Conservation (phyloP, 2,888 invertebrate genomes). For the Plebejus melissa region DNA sequence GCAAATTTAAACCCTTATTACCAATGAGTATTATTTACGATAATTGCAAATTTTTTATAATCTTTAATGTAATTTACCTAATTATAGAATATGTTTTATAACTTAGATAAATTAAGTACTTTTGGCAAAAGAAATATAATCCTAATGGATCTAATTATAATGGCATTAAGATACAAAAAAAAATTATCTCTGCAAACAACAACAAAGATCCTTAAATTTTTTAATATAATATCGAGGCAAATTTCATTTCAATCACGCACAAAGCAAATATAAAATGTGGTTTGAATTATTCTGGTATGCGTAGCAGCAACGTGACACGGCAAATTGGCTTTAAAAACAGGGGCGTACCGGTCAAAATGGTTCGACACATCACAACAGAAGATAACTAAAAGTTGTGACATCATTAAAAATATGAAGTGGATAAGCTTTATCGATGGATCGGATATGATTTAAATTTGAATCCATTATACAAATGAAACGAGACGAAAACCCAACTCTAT, state of each 20-base stretch:
- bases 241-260: constrained; percentile 8
- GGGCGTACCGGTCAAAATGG: background rate
- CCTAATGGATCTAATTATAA: no score
- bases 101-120: no score
- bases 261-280: constrained; percentile 17
- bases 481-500: constrained; percentile 34
- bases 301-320: background rate
- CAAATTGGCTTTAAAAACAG: background rate
- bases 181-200: background rate
- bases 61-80: no score
- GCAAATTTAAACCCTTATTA: background rate
- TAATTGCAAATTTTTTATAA: background rate
- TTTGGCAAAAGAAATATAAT: no score
- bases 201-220: background rate
- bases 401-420: constrained; percentile 30
- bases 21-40: background rate
- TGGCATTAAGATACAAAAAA: background rate
- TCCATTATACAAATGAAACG: constrained; percentile 44
- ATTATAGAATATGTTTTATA: no score
- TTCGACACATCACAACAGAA: constrained; percentile 5
- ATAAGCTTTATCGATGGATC: constrained; percentile 33
- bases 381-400: constrained; percentile 24
- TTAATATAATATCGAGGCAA: background rate
- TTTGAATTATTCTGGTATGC: background rate
- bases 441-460: constrained; percentile 43